Conservation (phyloP, 2,113 vertebrate genomes). For the Lagopus leucura region DNA sequence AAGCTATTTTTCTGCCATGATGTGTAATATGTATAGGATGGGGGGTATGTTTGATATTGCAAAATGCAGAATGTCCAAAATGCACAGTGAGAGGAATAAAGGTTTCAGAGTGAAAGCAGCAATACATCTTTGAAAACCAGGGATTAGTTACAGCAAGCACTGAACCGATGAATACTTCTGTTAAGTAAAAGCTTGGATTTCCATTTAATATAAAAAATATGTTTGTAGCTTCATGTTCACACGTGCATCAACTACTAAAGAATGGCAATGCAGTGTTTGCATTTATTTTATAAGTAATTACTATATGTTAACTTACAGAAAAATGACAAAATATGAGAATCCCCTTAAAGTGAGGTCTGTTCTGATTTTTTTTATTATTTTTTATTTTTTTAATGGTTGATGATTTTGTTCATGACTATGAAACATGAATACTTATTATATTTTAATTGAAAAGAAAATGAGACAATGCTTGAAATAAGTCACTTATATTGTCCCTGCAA, state of each 20-base stretch:
- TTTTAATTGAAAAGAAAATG: background rate
- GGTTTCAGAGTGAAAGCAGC: background rate
- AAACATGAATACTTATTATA: background rate
- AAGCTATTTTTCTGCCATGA: background rate
- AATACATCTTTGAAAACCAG: background rate
- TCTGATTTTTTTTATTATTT: background rate
- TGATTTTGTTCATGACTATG: background rate
- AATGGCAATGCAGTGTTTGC: background rate
- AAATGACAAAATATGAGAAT: background rate
- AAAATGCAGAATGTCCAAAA: background rate
- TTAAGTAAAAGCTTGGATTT: background rate
- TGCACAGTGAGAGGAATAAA: background rate
- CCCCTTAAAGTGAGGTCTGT: background rate
- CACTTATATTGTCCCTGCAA: background rate
- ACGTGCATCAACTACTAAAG: background rate
- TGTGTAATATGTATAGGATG: rapidly evolving
- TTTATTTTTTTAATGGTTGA: background rate
- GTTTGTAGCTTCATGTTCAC: background rate
- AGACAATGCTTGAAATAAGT: background rate
- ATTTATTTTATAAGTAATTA: background rate
- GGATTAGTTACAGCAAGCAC: background rate
- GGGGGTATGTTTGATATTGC: background rate
- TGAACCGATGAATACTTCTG: background rate
- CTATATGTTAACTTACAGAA: background rate
- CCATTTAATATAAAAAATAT: background rate